These are phyloP conservation scores for Meandrina meandrites DNA, from an alignment of 92 coral and sea anemone species.

Conservation along the genomic window DNA sequence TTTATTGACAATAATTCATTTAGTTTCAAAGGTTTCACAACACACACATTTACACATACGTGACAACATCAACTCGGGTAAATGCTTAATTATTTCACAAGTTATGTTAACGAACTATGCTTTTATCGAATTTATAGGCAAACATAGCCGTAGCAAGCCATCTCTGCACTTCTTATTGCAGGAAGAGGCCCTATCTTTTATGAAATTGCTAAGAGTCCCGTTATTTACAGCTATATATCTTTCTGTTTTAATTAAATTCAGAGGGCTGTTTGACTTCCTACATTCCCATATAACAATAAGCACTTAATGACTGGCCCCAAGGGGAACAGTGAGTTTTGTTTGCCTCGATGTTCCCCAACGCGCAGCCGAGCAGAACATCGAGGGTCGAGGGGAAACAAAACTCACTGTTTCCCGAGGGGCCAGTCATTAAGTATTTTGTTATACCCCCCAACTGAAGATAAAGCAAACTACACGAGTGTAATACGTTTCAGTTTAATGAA, in stretches of 20 bases:
- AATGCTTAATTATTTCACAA: not conserved
- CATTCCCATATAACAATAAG: conserved; percentile 21
- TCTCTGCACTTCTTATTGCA: not conserved
- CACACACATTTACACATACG: not conserved
- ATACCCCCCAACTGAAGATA: too few relatives aligned
- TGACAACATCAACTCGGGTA: not conserved
- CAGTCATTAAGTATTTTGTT: too few relatives aligned
- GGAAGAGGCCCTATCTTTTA: conserved; percentile 14
- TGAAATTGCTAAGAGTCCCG: conserved; percentile 12
- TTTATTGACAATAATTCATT: too few relatives aligned
- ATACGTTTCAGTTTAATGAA: too few relatives aligned
- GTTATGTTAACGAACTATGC: not conserved
- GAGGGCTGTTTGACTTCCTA: conserved; percentile 2
- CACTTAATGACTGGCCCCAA: too few relatives aligned
- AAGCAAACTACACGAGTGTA: too few relatives aligned
- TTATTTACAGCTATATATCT: conserved; percentile 5
- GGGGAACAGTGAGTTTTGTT: too few relatives aligned
- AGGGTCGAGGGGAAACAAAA: too few relatives aligned
- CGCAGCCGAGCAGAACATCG: too few relatives aligned
- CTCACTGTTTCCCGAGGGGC: too few relatives aligned
- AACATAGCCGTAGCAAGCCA: conserved; percentile 3
- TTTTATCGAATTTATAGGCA: not conserved
- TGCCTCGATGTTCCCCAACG: too few relatives aligned
- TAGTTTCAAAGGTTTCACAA: too few relatives aligned
- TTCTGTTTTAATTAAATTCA: not conserved